Base-by-base conservation (phyloP, 2,113 vertebrate species). In the Athene cunicularia region DNA sequence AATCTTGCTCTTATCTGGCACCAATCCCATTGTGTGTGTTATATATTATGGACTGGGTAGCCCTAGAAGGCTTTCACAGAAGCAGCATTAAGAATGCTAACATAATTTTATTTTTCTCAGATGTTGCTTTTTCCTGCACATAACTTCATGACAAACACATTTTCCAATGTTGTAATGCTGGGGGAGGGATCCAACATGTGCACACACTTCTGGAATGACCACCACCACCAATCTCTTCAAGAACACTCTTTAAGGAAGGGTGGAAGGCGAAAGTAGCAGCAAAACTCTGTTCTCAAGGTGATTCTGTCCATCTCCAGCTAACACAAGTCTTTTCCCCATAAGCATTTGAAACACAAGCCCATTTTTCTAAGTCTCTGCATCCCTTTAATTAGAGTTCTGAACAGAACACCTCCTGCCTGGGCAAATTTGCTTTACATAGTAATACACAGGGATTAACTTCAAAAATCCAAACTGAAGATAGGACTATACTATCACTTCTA, bases 131-230 rank as follows among this genome's bases (percentile, higher is more conserved):
- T 47, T 62, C 11, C 53, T 19, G 4, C 27, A 63, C 3, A 2
- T n/a, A 81, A 37, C 33, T 63, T 75, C 63, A 81, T 5, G 47
- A 60, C 4, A 81, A 85, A 60, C 11, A 33, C 1, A 1, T 45
- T 59, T 75, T n/a, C 33, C 2, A 1, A 66, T 14, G 28, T 8
- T 55, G 58, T 30, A 76, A 7, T 28, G 39, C 28, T 84, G 32
- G 12, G 49, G 22, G 3, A 72, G 6, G 30, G 12, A 8, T 33
- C 7, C 3, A 45, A 62, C 9, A n/a, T 1, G 7, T 13, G 6
- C 26, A 60, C 14, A 26, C 18, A 75, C 16, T 68, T 80, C 41
- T 72, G 41, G 23, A 93, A 67, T 5, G 2, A 67, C 7, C 28
- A 72, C 11, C 7, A 71, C 4, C 15, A 73, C 11, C 27, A 32